phyloP scores from a whole-genome alignment of 2,797 vertebrate genomes.

The Aselliscus stoliczkanus region DNA sequence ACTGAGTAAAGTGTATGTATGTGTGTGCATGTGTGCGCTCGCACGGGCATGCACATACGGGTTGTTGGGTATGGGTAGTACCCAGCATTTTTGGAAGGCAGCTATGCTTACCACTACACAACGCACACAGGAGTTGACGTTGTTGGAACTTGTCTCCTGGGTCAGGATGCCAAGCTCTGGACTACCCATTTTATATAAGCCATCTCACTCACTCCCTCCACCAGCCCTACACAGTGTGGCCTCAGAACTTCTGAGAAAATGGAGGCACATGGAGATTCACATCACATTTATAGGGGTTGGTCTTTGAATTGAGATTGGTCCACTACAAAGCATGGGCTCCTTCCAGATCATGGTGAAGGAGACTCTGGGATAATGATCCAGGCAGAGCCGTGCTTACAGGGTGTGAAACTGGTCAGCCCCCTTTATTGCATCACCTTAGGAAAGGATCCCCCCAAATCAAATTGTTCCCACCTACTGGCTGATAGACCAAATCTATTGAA shows the following conservation, averaged over 20 bases:
- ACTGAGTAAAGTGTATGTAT: not conserved
- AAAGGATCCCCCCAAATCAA: not conserved
- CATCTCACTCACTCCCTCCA: not conserved
- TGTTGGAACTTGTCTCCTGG: not conserved
- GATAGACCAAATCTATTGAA: not conserved
- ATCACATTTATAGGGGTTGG: not conserved
- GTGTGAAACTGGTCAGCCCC: not conserved
- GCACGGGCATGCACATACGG: too few relatives aligned
- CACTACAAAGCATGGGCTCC: not conserved
- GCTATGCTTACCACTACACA: conserved; percentile 82
- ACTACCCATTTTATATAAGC: not conserved
- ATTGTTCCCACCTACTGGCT: not conserved
- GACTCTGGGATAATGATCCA: not conserved
- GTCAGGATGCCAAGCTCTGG: not conserved
- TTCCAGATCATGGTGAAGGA: not conserved
- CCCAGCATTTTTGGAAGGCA: conserved; percentile 75
- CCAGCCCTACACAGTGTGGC: not conserved
- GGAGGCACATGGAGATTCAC: not conserved
- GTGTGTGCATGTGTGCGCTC: too few relatives aligned
- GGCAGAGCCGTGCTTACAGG: not conserved
- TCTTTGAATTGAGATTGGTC: not conserved
- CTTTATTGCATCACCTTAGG: not conserved
- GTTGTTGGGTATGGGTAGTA: too few relatives aligned
- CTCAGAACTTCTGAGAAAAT: not conserved
- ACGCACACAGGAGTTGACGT: not conserved